These are phyloP conservation scores for Galemys pyrenaicus DNA, from an alignment of 2,113 vertebrate genomes.

Conservation along the genomic window DNA sequence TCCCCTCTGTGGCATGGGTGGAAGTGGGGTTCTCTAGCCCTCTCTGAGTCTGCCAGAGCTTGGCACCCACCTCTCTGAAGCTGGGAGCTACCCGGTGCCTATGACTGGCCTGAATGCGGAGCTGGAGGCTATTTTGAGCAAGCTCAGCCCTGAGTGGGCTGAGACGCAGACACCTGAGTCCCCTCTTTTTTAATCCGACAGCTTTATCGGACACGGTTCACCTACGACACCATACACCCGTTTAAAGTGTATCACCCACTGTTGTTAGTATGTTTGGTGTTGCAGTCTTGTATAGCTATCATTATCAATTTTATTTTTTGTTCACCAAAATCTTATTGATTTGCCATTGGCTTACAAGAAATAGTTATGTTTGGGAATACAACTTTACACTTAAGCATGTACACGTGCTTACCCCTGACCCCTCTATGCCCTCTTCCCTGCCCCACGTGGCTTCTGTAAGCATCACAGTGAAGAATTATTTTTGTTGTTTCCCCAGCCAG, in stretches of 20 bases:
- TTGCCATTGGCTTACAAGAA: too few relatives aligned
- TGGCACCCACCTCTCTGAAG: not conserved
- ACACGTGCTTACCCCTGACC: too few relatives aligned
- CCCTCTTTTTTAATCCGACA: not conserved
- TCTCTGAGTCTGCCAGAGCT: not conserved
- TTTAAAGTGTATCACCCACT: not conserved
- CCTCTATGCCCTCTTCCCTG: too few relatives aligned
- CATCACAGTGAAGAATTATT: too few relatives aligned
- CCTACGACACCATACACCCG: not conserved
- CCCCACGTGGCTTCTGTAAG: too few relatives aligned
- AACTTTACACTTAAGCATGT: too few relatives aligned
- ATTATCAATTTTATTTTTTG: not conserved
- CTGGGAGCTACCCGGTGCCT: fast-evolving
- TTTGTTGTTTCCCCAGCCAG: too few relatives aligned
- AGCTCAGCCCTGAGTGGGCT: too few relatives aligned
- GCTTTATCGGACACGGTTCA: not conserved
- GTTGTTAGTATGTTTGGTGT: not conserved
- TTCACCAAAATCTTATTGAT: too few relatives aligned
- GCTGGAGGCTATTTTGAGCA: not conserved
- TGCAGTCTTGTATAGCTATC: not conserved
- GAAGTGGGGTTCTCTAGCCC: not conserved
- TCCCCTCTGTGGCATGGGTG: not conserved
- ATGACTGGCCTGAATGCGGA: not conserved
- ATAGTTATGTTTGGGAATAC: too few relatives aligned
- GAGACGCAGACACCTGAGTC: not conserved